Conservation (phyloP, 2,113 vertebrate species). For the Cyprinus carpio region DNA sequence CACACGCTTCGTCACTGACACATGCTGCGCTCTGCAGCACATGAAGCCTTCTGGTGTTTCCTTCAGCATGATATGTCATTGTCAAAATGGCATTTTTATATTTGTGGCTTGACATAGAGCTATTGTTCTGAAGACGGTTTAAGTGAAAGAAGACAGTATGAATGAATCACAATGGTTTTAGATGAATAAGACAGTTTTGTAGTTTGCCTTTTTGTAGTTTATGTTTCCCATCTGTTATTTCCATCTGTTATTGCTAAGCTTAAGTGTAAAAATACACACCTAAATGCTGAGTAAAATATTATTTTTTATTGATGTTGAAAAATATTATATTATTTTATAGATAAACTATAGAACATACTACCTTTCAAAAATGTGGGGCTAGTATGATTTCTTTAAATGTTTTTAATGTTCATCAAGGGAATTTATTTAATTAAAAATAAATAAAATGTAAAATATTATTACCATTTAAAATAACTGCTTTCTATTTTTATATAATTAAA, state of each 20-base stretch:
- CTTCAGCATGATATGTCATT: not conserved
- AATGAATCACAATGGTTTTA: not conserved
- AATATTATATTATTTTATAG: too few relatives aligned
- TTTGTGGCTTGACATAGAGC: not conserved
- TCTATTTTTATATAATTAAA: too few relatives aligned
- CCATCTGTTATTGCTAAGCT: not conserved
- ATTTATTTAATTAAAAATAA: too few relatives aligned
- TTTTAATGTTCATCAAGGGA: too few relatives aligned
- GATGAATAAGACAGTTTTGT: not conserved
- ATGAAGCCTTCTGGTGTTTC: slow-evolving; percentile 15
- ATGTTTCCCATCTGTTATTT: not conserved
- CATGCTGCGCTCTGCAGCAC: not conserved
- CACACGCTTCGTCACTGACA: slow-evolving; percentile 7
- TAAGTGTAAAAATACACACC: not conserved
- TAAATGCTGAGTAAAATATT: not conserved
- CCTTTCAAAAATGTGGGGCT: too few relatives aligned
- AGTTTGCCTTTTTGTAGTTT: not conserved
- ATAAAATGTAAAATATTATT: too few relatives aligned
- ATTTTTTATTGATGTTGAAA: too few relatives aligned
- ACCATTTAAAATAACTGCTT: too few relatives aligned
- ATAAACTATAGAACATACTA: too few relatives aligned
- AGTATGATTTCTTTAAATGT: too few relatives aligned
- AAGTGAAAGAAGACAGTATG: not conserved
- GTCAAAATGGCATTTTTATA: not conserved
- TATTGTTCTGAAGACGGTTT: slow-evolving; percentile 1